These are phyloP conservation scores for Parnassius glacialis DNA, from an alignment of 2,888 invertebrate genomes.

Conservation along the genomic window DNA sequence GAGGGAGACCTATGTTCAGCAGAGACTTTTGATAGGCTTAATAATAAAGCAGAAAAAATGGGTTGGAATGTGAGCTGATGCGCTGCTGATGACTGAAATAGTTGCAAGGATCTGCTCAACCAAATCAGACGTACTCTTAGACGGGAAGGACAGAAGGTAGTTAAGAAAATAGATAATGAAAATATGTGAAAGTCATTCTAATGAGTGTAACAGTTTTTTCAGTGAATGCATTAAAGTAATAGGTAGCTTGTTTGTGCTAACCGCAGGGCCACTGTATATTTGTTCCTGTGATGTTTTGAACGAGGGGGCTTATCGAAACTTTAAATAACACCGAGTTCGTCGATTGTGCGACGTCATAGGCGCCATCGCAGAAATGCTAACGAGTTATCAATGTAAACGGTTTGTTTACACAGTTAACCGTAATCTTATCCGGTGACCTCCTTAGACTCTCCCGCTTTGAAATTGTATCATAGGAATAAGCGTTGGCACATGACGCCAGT, in stretches of 20 bases:
- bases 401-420: slow-evolving; percentile 78
- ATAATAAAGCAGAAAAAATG: too few species aligned
- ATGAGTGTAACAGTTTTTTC: background rate
- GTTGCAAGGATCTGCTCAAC: too few species aligned
- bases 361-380: slow-evolving; percentile 74
- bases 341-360: slow-evolving; percentile 62
- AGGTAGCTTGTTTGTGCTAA: slow-evolving; percentile 2
- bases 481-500: slow-evolving; percentile 31
- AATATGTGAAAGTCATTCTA: too few species aligned
- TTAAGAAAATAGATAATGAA: too few species aligned
- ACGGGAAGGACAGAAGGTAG: too few species aligned
- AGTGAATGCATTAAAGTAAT: background rate
- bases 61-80: too few species aligned
- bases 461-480: slow-evolving; percentile 64
- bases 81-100: too few species aligned
- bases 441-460: slow-evolving; percentile 78
- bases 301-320: slow-evolving; percentile 54
- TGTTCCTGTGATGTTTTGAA: slow-evolving; percentile 30
- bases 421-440: slow-evolving; percentile 81
- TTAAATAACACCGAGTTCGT: slow-evolving; percentile 43
- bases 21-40: too few species aligned
- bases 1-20: too few species aligned
- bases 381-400: slow-evolving; percentile 78
- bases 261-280: slow-evolving; percentile 18
- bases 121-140: too few species aligned